Base-by-base conservation (phyloP, 2,888 invertebrate genomes). In the Physocephala rufipes region DNA sequence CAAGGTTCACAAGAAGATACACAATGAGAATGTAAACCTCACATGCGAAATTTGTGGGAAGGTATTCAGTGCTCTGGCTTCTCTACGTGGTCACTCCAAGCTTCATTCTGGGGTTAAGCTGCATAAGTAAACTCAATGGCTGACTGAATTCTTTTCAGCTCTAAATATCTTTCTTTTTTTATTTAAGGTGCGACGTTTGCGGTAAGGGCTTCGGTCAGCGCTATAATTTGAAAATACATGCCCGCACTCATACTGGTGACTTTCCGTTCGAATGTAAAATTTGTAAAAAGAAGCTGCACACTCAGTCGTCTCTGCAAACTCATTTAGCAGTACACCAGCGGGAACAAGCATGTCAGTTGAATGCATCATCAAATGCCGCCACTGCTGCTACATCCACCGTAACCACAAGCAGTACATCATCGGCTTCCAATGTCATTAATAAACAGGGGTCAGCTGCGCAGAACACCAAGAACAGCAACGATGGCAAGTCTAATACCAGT, bases 1-100 rank as follows among this genome's bases (percentile, higher is more conserved):
- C 73, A 86, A 87, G 77, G 89, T 89, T 68, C 90, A 90, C 82
- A 88, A 88, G 76, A 89, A 89, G 79, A 89, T 87, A 45, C 89
- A 89, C 82, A 88, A 87, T 19, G 88, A 88, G 70, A 85, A 87
- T 66, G 88, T 88, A 66, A 88, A 89, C 67, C 86, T 88, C 71
- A 87, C 87, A 21, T 89, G 89, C 76, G 87, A 88, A 73, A 86
- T 87, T 59, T 89, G 89, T 74, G 88, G 87, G 67, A 88, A 89
- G 75, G 85, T 86, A 36, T 89, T 89, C 74, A 84, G 87, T 72
- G 85, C 85, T 5, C 73, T 86, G 71, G 85, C 86, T 63, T 86
- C 86, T 65, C 75, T 87, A 47, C 79, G 85, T 21, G 85, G 85
- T 1, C 87, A 87, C 77, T 84, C 85, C 53, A 86, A 85, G 75